Evolutionary conservation across 1,140 invertebrate species (phyloP).

Genomic region (Berghia stephanieae): DNA sequence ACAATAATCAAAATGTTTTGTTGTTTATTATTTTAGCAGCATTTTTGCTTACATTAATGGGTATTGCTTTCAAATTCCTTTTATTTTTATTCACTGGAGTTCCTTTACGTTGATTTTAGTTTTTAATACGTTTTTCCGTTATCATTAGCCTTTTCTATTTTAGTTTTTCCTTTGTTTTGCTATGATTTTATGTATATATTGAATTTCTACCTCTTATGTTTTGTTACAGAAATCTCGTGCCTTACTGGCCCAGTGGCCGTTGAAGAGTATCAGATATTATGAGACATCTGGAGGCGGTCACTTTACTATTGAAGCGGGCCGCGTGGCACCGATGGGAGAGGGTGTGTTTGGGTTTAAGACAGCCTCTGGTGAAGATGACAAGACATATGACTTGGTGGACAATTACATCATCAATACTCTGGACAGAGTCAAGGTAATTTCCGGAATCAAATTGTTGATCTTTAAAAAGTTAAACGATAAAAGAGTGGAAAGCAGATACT

Average conservation of each 20-base stretch:
- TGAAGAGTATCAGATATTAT: slow-evolving; percentile 60
- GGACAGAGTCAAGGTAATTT: slow-evolving; percentile 55
- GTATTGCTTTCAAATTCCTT: too few species aligned
- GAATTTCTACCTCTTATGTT: too few species aligned
- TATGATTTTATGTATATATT: too few species aligned
- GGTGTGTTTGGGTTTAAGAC: slow-evolving; percentile 56
- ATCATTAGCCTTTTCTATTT: too few species aligned
- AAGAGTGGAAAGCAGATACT: too few species aligned
- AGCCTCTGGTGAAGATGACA: slow-evolving; percentile 45
- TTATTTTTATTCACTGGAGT: too few species aligned
- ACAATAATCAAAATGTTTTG: neutral
- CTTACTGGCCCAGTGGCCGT: slow-evolving; percentile 60
- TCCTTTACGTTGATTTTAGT: too few species aligned
- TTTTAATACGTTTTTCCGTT: too few species aligned
- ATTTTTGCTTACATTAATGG: neutral
- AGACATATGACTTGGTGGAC: slow-evolving; percentile 57
- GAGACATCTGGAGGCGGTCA: slow-evolving; percentile 52
- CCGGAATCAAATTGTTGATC: too few species aligned
- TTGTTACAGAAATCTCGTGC: slow-evolving; percentile 45
- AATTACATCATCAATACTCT: slow-evolving; percentile 56
- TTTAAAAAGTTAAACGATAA: too few species aligned
- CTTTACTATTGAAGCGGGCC: slow-evolving; percentile 54
- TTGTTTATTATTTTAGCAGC: neutral
- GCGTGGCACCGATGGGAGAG: slow-evolving; percentile 61
- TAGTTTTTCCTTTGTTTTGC: too few species aligned